Percentiles rank a stretch among this genome's conserved stretches.
Conservation (phyloP, 2,888 invertebrate species). For the Calameuta filiformis region DNA sequence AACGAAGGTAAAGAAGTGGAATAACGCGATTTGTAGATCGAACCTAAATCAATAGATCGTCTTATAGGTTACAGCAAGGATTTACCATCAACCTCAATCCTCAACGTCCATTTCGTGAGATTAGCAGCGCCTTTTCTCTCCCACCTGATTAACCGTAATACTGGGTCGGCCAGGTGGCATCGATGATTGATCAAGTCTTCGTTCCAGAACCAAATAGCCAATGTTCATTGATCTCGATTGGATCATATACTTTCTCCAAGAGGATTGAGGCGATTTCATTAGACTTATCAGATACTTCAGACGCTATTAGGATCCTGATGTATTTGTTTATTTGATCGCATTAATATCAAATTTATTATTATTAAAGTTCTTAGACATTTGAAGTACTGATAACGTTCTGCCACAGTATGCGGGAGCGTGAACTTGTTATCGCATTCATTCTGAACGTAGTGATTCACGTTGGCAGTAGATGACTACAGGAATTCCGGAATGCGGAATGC, state of each 20-base stretch:
- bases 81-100: conserved; percentile 58
- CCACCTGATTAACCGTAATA: conserved; percentile 47
- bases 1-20: background rate
- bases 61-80: conserved; percentile 25
- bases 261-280: background rate
- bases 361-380: background rate
- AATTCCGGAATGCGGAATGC: background rate
- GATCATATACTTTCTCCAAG: background rate
- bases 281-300: background rate
- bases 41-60: background rate
- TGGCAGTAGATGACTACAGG: background rate
- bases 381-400: background rate
- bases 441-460: background rate
- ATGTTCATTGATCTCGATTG: background rate
- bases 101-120: conserved; percentile 33
- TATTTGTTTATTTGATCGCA: background rate
- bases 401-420: background rate
- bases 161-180: conserved; percentile 48
- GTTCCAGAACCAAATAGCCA: background rate
- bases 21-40: background rate
- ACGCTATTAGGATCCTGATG: background rate
- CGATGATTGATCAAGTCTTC: conserved; percentile 10
- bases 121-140: conserved; percentile 39
- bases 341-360: background rate
- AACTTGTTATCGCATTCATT: background rate